phyloP scores from a whole-genome alignment of 2,113 vertebrate genomes.

The Bubo bubo region DNA sequence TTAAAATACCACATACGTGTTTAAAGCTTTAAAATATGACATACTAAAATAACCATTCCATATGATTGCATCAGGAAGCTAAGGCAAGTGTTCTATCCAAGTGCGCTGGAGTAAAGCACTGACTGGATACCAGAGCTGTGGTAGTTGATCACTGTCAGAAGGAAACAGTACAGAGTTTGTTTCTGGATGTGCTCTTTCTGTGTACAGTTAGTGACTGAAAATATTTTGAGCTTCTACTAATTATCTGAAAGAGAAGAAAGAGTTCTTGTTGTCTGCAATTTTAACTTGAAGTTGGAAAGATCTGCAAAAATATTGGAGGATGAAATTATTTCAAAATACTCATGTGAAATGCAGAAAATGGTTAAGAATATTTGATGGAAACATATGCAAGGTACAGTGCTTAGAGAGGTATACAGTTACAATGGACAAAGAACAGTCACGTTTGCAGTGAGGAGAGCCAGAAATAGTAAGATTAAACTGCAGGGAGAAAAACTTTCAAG shows the following conservation, averaged over 20 bases:
- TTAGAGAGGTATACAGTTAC: not conserved
- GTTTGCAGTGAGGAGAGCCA: not conserved
- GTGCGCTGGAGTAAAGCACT: not conserved
- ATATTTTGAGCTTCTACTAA: not conserved
- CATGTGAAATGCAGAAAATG: not conserved
- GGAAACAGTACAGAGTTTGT: not conserved
- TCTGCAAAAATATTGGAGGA: not conserved
- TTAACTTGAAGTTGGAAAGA: not conserved
- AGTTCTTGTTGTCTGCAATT: not conserved
- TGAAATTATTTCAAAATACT: not conserved
- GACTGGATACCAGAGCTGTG: not conserved
- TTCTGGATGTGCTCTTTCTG: not conserved
- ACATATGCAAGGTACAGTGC: not conserved
- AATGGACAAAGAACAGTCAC: fast-evolving
- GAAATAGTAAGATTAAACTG: not conserved
- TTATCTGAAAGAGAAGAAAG: not conserved
- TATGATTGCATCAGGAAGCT: not conserved
- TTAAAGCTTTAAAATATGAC: not conserved
- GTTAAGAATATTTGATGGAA: not conserved
- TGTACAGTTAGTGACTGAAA: not conserved
- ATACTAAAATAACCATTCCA: not conserved
- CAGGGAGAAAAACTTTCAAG: not conserved
- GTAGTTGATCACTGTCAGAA: not conserved
- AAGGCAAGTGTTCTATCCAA: not conserved
- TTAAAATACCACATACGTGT: not conserved